These are phyloP conservation scores for Frankliniella intonsa DNA, from an alignment of 2,888 invertebrate genomes.

Conservation along the genomic window DNA sequence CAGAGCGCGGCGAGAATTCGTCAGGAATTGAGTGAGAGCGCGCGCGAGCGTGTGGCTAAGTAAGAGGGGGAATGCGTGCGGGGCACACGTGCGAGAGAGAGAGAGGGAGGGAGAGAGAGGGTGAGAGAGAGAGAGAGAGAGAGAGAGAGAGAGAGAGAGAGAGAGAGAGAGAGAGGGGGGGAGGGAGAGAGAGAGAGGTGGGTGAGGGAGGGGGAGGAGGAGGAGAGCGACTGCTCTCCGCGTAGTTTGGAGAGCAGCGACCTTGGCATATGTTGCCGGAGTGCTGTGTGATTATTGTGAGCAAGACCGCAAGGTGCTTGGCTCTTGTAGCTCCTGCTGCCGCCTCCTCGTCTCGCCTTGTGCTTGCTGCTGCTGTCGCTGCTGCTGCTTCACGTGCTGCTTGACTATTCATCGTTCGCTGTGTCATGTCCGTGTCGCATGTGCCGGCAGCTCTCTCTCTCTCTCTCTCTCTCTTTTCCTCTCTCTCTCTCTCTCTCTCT, in stretches of 20 bases:
- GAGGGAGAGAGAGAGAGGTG: background rate
- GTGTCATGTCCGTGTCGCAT: no score
- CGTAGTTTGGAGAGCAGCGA: background rate
- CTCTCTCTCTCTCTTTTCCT: no score
- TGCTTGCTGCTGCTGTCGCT: no score
- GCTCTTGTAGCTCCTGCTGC: no score
- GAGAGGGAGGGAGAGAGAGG: background rate
- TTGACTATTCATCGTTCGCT: no score
- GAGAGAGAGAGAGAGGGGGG: background rate
- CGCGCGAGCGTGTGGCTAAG: background rate
- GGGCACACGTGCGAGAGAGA: background rate
- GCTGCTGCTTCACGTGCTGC: no score
- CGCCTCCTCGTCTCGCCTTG: no score
- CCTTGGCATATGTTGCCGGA: background rate
- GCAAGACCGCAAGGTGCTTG: no score
- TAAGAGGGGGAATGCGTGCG: background rate
- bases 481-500: no score
- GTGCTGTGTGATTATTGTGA: conserved; percentile 11
- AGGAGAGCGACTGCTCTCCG: background rate
- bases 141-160: background rate
- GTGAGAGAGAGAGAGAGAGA: background rate
- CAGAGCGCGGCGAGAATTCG: no score
- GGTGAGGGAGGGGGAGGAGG: background rate
- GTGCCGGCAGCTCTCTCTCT: no score
- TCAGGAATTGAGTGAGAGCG: background rate